Conservation (phyloP, 1,140 invertebrate species). For the Sarcophaga peregrina region DNA sequence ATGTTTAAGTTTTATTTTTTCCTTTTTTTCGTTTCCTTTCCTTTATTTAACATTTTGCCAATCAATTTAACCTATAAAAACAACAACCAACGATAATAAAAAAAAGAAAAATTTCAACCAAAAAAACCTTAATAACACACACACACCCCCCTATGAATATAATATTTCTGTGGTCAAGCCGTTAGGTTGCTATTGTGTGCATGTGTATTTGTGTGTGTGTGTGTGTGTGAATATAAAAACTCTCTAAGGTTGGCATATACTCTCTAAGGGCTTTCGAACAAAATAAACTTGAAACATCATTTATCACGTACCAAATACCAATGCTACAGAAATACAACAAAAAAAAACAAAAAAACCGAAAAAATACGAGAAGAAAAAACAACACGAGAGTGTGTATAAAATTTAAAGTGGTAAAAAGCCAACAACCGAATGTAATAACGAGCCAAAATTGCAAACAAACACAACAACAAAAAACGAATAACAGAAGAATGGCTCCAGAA, state of each 20-base stretch:
- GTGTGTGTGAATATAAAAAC: no score
- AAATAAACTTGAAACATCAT: slow-evolving; percentile 9
- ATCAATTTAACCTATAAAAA: slow-evolving; percentile 19
- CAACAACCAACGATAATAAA: neutral
- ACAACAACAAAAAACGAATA: neutral
- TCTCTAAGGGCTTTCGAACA: neutral
- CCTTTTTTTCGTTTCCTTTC: neutral
- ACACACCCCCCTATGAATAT: slow-evolving; percentile 19
- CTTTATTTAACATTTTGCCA: slow-evolving; percentile 24
- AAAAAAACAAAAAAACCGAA: neutral
- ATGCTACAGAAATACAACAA: neutral
- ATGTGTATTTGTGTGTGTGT: no score
- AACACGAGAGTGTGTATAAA: no score
- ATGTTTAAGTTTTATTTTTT: neutral
- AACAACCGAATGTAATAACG: neutral
- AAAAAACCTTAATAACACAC: slow-evolving; percentile 3
- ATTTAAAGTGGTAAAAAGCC: slow-evolving; percentile 1
- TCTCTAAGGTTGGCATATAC: neutral
- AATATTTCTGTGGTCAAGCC: slow-evolving; percentile 24
- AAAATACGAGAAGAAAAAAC: no score
- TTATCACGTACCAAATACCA: neutral
- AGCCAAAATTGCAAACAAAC: neutral
- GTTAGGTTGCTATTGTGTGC: neutral
- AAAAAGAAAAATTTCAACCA: no score
- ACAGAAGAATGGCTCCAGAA: no score